phyloP scores from a whole-genome alignment of 2,797 vertebrate genomes.

The Amniataba percoides region DNA sequence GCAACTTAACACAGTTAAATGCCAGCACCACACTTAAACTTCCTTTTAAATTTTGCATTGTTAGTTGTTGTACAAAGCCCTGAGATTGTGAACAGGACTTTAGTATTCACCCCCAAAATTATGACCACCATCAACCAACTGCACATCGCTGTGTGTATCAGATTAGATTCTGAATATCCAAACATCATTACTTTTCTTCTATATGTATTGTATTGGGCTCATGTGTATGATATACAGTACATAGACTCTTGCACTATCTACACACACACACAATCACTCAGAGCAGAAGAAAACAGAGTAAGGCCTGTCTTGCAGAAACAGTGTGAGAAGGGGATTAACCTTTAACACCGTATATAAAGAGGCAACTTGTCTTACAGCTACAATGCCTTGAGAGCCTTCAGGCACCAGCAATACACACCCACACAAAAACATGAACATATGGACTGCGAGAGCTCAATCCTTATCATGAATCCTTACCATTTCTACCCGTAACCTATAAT shows the following conservation, averaged over 20 bases:
- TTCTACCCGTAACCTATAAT: constrained; percentile 19
- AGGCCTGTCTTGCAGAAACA: constrained; percentile 9
- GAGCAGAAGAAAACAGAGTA: constrained; percentile 17
- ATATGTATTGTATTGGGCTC: neutral
- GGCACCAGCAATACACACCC: neutral
- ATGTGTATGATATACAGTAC: neutral
- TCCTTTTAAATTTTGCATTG: neutral
- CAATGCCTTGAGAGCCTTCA: constrained; percentile 12
- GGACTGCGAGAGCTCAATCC: constrained; percentile 4
- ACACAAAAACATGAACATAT: constrained; percentile 15
- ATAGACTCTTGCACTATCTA: neutral
- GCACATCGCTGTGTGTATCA: neutral
- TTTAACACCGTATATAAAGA: constrained; percentile 33
- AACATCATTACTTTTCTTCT: neutral
- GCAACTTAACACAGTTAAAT: neutral
- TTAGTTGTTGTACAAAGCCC: too few species aligned
- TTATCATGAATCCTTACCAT: neutral
- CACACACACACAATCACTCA: too few species aligned
- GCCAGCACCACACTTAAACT: too few species aligned
- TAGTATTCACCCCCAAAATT: too few species aligned
- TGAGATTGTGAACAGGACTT: neutral
- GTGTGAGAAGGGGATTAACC: constrained; percentile 25
- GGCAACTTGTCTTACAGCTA: constrained; percentile 19
- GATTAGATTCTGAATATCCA: neutral
- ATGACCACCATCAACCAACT: neutral